These are phyloP conservation scores for Folsomia candida DNA, from an alignment of 2,888 invertebrate species.

Conservation along the genomic window DNA sequence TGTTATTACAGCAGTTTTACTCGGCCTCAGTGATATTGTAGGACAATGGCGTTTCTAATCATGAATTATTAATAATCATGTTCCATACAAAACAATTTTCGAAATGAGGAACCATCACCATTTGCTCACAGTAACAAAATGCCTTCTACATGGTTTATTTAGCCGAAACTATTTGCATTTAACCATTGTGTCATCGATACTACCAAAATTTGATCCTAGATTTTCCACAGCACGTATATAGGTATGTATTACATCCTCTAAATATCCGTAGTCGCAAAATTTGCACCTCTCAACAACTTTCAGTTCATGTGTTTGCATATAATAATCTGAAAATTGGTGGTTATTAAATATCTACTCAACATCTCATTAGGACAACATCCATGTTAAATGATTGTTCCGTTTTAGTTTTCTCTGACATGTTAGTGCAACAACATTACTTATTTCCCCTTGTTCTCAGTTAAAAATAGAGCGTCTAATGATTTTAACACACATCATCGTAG, in stretches of 20 bases:
- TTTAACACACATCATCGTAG: constrained; percentile 4
- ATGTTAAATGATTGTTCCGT: not conserved
- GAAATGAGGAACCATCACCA: not conserved
- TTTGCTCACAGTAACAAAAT: not conserved
- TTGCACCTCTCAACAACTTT: not conserved
- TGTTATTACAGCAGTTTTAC: too few species aligned
- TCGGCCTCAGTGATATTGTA: too few species aligned
- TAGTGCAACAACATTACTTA: not conserved
- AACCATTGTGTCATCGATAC: not conserved
- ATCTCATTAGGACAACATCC: not conserved
- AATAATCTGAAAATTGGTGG: not conserved
- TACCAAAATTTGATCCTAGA: not conserved
- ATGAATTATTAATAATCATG: not conserved
- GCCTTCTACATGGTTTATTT: not conserved
- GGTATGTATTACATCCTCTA: not conserved
- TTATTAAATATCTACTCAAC: too few species aligned
- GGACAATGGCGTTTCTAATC: not conserved
- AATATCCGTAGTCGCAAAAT: not conserved
- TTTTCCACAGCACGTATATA: not conserved
- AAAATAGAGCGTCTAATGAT: not conserved
- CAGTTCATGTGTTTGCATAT: not conserved
- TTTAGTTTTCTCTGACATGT: not conserved
- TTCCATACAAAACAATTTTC: not conserved
- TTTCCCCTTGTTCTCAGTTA: not conserved
- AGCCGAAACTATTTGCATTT: not conserved